phyloP scores from a whole-genome alignment of 2,888 invertebrate genomes.

The Lasius platythorax region DNA sequence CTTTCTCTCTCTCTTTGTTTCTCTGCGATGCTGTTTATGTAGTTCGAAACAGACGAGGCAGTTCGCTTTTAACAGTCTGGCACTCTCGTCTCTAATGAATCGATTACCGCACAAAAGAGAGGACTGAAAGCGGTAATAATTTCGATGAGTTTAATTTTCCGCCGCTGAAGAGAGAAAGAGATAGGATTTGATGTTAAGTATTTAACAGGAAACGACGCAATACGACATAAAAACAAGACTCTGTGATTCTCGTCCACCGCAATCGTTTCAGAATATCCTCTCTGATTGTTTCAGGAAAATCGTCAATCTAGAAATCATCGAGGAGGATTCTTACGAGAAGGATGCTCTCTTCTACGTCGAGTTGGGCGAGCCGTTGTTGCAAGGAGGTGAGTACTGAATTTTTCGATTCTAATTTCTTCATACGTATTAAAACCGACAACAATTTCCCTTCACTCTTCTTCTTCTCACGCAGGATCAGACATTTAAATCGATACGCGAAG shows the following conservation, averaged over 20 bases:
- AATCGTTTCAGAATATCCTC: neutral
- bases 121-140: neutral
- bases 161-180: neutral
- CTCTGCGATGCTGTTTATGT: neutral
- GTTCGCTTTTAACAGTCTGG: constrained; percentile 30
- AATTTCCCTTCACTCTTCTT: neutral
- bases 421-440: constrained; percentile 27
- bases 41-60: constrained; percentile 12
- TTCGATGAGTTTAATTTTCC: constrained; percentile 15
- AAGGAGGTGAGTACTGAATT: constrained; percentile 91
- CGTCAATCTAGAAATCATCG: constrained; percentile 95
- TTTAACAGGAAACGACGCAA: neutral
- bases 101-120: constrained; percentile 24
- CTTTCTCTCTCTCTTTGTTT: neutral
- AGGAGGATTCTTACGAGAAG: constrained; percentile 99
- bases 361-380: constrained; percentile 94
- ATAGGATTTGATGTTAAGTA: neutral
- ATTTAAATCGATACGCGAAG: neutral
- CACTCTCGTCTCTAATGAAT: constrained; percentile 31
- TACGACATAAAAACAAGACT: neutral
- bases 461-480: neutral
- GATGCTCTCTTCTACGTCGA: constrained; percentile 97
- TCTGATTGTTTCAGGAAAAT: constrained; percentile 90
- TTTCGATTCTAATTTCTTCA: constrained; percentile 26
- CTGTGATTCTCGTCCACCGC: neutral